Percentiles rank a stretch among this genome's conserved stretches.
Conservation (phyloP, 2,113 vertebrate species). For the Oryzias melastigma region DNA sequence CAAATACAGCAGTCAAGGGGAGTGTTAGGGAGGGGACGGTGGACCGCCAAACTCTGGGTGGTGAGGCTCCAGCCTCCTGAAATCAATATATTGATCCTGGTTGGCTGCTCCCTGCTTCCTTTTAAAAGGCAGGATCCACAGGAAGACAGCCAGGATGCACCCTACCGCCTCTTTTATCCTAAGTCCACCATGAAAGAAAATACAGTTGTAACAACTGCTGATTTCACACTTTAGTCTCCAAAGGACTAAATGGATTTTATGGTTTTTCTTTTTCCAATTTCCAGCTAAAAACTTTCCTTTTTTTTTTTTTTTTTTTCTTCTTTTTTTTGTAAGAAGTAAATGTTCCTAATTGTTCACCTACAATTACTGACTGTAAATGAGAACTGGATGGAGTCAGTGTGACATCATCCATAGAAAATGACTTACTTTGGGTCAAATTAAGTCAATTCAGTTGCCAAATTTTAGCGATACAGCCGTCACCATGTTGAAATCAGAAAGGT, state of each 20-base stretch:
- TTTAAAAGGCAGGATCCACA: slow-evolving; percentile 38
- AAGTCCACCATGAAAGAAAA: background rate
- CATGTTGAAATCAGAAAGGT: no score
- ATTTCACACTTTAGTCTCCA: background rate
- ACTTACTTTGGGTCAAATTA: no score
- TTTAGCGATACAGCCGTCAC: no score
- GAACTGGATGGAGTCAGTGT: no score
- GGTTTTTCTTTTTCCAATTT: no score
- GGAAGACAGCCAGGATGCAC: slow-evolving; percentile 24
- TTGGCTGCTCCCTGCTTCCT: slow-evolving; percentile 40
- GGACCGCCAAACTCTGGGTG: slow-evolving; percentile 23
- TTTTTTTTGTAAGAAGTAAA: no score
- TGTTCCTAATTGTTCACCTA: no score
- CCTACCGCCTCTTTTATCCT: slow-evolving; percentile 8
- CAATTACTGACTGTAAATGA: no score
- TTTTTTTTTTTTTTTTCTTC: no score
- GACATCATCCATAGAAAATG: no score
- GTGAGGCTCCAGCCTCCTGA: slow-evolving; percentile 22
- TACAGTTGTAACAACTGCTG: background rate
- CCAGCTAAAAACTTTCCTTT: no score
- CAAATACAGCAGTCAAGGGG: slow-evolving; percentile 39
- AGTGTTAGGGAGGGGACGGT: slow-evolving; percentile 10
- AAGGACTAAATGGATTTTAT: background rate
- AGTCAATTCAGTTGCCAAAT: no score
- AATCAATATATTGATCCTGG: slow-evolving; percentile 54